phyloP scores from a whole-genome alignment of 2,888 invertebrate species.

The Sylvicola fuscatus region DNA sequence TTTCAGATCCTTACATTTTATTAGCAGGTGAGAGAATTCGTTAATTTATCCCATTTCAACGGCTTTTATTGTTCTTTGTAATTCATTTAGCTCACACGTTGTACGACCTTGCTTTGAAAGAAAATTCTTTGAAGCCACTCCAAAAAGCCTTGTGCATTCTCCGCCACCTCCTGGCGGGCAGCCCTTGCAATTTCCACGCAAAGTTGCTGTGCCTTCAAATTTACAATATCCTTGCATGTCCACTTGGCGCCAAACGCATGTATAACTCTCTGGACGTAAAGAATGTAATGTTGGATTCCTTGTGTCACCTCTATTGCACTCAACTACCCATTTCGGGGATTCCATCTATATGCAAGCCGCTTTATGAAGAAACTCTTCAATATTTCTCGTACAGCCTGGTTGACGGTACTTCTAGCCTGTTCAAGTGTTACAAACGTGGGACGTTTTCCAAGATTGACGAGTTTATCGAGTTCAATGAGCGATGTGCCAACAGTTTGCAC shows the following conservation, averaged over 20 bases:
- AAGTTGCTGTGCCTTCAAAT: constrained; percentile 66
- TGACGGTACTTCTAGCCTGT: constrained; percentile 80
- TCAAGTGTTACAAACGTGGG: constrained; percentile 83
- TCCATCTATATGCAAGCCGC: constrained; percentile 41
- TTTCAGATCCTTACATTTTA: constrained; percentile 61
- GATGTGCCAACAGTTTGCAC: constrained; percentile 65
- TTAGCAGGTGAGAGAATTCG: constrained; percentile 34
- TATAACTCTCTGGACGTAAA: constrained; percentile 73
- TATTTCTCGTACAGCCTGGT: constrained; percentile 78
- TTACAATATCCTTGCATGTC: constrained; percentile 57
- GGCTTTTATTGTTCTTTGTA: too few relatives aligned
- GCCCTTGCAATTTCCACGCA: constrained; percentile 75
- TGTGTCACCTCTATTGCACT: constrained; percentile 68
- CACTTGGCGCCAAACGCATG: constrained; percentile 47
- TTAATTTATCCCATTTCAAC: too few relatives aligned
- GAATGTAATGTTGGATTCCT: constrained; percentile 79
- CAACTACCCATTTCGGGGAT: constrained; percentile 53
- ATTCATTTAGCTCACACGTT: constrained; percentile 19
- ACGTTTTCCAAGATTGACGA: constrained; percentile 85
- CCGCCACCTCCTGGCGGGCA: constrained; percentile 50
- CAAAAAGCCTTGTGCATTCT: constrained; percentile 45
- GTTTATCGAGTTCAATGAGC: constrained; percentile 64
- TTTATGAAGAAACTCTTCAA: constrained; percentile 55
- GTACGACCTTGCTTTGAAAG: constrained; percentile 30
- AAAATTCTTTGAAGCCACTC: constrained; percentile 32